phyloP scores from a whole-genome alignment of 2,888 invertebrate genomes.

The Hedya salicella region DNA sequence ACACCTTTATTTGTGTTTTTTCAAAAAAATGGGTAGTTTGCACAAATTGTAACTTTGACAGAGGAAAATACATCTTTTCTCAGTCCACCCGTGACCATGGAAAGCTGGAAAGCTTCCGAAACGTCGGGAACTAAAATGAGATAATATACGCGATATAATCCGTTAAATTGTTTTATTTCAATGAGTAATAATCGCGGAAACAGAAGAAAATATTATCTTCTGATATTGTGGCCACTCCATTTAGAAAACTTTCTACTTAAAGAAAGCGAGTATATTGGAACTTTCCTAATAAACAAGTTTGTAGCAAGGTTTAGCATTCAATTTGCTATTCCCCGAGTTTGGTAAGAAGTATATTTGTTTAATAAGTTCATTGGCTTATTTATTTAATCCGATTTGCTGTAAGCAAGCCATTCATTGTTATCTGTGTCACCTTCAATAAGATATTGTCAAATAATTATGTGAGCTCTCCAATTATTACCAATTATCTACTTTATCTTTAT shows the following conservation, averaged over 20 bases:
- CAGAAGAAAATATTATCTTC: too few species aligned
- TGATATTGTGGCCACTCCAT: not conserved
- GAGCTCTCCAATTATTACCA: not conserved
- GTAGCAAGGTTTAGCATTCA: not conserved
- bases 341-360: not conserved
- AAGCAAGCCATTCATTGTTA: not conserved
- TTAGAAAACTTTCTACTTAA: slow-evolving; percentile 6
- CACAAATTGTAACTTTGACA: too few species aligned
- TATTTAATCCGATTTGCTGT: not conserved
- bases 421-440: not conserved
- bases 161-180: too few species aligned
- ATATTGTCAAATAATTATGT: not conserved
- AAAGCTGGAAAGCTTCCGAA: too few species aligned
- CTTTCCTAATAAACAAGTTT: slow-evolving; percentile 17
- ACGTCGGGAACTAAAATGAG: too few species aligned
- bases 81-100: too few species aligned
- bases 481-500: not conserved
- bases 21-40: too few species aligned
- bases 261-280: slow-evolving; percentile 1
- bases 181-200: too few species aligned
- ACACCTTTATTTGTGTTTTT: too few species aligned
- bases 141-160: too few species aligned
- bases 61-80: too few species aligned
- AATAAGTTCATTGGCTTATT: not conserved
- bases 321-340: slow-evolving; percentile 2